Conservation (phyloP, 2,888 invertebrate genomes). For the Scaptomyza caliginosa region DNA sequence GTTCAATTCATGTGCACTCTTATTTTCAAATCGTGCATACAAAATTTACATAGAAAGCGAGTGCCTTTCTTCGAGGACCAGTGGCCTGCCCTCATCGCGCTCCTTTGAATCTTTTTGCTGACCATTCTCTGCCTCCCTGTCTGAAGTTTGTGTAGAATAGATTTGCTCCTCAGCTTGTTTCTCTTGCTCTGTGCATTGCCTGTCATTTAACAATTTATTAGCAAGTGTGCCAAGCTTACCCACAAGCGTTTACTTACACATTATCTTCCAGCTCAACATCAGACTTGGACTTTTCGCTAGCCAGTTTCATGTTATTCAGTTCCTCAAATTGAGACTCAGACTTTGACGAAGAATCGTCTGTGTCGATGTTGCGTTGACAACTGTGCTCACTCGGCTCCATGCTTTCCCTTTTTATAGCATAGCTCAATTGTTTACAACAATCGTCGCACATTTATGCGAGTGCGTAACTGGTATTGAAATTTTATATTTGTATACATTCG, state of each 20-base stretch:
- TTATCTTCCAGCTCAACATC: not conserved
- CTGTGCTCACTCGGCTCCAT: conserved; percentile 27
- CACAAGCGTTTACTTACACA: conserved; percentile 26
- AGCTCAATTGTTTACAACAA: conserved; percentile 47
- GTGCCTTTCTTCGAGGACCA: conserved; percentile 68
- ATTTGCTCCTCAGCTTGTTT: not conserved
- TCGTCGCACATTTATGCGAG: conserved; percentile 6
- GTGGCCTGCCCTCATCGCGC: conserved; percentile 54
- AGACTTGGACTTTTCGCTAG: conserved; percentile 3
- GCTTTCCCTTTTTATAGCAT: conserved; percentile 34
- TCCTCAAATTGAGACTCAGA: conserved; percentile 6
- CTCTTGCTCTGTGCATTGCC: not conserved
- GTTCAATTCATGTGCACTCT: not conserved
- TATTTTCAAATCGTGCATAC: not conserved
- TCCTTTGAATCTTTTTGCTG: not conserved
- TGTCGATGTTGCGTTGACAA: conserved; percentile 52
- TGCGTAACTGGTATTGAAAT: conserved; percentile 11
- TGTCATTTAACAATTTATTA: not conserved
- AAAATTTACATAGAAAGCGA: conserved; percentile 70
- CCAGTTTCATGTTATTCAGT: conserved; percentile 4
- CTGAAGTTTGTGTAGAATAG: not conserved
- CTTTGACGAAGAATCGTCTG: conserved; percentile 19
- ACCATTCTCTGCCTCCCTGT: not conserved
- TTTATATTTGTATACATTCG: conserved; percentile 21
- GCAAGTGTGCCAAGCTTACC: too few relatives aligned